Evolutionary conservation across 2,113 vertebrate genomes (phyloP), one percentile per base, ranked within the genome.

Genomic region (Scytalopus superciliaris): DNA sequence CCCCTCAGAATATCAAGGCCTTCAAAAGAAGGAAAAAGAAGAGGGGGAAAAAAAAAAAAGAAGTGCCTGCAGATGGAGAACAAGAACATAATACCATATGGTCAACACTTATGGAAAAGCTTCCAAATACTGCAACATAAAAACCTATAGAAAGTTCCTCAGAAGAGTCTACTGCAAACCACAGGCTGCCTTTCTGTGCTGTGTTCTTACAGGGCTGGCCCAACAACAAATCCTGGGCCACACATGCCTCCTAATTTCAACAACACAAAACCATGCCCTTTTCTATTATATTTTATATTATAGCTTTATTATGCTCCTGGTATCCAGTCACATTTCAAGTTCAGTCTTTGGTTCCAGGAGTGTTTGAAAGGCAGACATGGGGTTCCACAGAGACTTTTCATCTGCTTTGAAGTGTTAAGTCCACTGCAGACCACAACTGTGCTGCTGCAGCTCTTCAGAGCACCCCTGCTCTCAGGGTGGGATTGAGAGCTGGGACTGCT

Each of bases 191-290:
- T 45, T 85, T 73, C 62, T 84, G 16, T n/a, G 28, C 66, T 75
- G 2, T 25, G 19, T 6, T 70, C 60, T 24, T n/a, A 33, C 6
- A 3, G n/a, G 28, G 23, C 45, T 60, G 49, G 22, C 10, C 37
- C 50, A 87, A 12, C 7, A 25, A 9, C 1, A 40, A 70, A 50
- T 50, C n/a, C 68, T 56, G 37, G 19, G n/a, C 10, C 33, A 31
- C 7, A 37, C 0, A 0, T 10, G 12, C 53, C 52, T 77, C 68
- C 22, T n/a, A 14, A 52, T 56, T 49, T 59, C 73, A 59, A 30
- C 45, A 80, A 33, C 1, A 57, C 19, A 82, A 50, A 62, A 42
- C 19, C 39, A 83, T 6, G 3, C 40, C 22, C 12, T 39, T 40
- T 60, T 33, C 35, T 35, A 6, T n/a, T 28, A 0, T 17, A 42